These are phyloP conservation scores for Phyllostomus discolor DNA, from an alignment of 2,113 vertebrate species.

Conservation along the genomic window DNA sequence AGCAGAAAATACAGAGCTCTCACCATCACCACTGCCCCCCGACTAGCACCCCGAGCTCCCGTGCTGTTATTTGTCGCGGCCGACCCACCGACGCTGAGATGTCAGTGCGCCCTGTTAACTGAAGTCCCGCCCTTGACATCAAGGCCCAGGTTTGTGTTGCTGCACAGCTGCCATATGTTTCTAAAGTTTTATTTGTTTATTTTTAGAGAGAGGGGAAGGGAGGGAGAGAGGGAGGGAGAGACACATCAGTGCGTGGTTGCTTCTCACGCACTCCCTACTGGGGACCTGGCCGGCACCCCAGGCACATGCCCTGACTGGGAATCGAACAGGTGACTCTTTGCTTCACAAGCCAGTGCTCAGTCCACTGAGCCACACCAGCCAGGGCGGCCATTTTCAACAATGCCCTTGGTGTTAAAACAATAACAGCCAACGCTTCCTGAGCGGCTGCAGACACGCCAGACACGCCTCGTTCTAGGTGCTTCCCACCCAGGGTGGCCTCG, in stretches of 20 bases:
- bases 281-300: no score
- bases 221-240: no score
- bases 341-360: no score
- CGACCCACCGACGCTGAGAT: not conserved
- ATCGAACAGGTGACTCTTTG: no score
- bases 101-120: accelerated
- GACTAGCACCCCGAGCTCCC: not conserved
- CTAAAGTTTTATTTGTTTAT: no score
- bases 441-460: not conserved
- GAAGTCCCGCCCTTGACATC: not conserved
- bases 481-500: not conserved
- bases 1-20: not conserved
- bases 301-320: no score
- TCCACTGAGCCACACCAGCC: no score
- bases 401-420: not conserved
- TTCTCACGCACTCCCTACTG: no score
- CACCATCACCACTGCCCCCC: no score
- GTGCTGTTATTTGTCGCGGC: accelerated
- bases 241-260: no score
- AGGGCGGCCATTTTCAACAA: not conserved
- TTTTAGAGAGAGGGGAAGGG: no score
- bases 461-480: accelerated
- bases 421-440: accelerated
- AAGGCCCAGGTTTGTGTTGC: not conserved
- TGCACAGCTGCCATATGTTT: no score